Evolutionary conservation across 2,888 invertebrate species (phyloP), one percentile per base, ranked within the genome.

Genomic region (Drosophila paracracens): DNA sequence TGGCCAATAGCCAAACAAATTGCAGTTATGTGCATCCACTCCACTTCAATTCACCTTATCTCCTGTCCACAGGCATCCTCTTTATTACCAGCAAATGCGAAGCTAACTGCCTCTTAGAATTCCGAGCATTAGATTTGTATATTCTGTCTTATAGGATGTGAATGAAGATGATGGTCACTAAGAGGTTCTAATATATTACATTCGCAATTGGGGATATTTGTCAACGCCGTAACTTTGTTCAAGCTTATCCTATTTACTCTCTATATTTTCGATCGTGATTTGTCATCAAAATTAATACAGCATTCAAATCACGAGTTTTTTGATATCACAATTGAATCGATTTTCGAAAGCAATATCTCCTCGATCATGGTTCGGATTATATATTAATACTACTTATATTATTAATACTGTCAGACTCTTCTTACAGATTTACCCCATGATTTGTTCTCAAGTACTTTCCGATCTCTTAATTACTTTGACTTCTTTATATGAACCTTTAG

Each of bases 1-100:
- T 56, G 57, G 43, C 63, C 74, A 68, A 82, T 84, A 73, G 85
- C 48, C 81, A 89, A 89, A 82, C 81, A 85, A 85, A 85, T 88
- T 78, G 72, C 81, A 54, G 72, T 58, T 56, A 59, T 80, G 64
- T 50, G 29, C 58, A 58, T 61, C 63, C 63, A 43, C n/a, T 66
- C 33, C 59, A 66, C 33, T 56, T 40, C 31, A 53, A n/a, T 35
- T 10, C 40, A 64, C 27, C 74, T 74, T 63, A 70, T 66, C 70
- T 65, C 57, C 66, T 66, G 48, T 66, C 33, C 65, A 13, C 16
- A 61, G 64, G 50, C 60, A 60, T 70, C 54, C 66, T 53, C 61
- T 80, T 67, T 50, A 71, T 80, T 63, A 65, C 54, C 36, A 52
- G 29, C 51, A 35, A 35, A 43, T 46, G 46, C 16, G 29, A 54